A percentile compares a stretch with the other conserved stretches of the same genome.
These are phyloP conservation scores for Calycopis cecrops DNA, from an alignment of 1,140 invertebrate species.

Conservation along the genomic window DNA sequence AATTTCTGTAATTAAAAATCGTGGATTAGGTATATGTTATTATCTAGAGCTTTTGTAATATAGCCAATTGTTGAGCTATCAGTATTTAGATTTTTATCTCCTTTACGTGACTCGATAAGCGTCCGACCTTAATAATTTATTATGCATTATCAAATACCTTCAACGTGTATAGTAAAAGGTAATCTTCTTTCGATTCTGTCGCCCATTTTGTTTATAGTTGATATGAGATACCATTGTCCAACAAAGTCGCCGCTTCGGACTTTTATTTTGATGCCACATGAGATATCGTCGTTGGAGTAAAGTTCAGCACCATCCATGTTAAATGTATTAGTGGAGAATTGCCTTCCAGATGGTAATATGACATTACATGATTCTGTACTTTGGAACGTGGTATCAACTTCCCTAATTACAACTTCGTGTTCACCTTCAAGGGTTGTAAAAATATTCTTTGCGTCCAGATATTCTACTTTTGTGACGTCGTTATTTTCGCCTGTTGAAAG, in stretches of 20 bases:
- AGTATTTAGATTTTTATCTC: slow-evolving; percentile 28
- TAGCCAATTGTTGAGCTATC: slow-evolving; percentile 12
- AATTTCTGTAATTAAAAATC: slow-evolving; percentile 37
- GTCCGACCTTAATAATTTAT: slow-evolving; percentile 24
- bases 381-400: slow-evolving; percentile 16
- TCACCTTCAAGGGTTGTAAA: slow-evolving; percentile 28
- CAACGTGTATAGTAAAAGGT: slow-evolving; percentile 39
- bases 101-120: slow-evolving; percentile 41
- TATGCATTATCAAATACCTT: slow-evolving; percentile 39
- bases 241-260: slow-evolving; percentile 30
- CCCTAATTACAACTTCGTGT: slow-evolving; percentile 30
- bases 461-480: not conserved
- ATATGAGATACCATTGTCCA: slow-evolving; percentile 43
- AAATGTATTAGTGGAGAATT: slow-evolving; percentile 27
- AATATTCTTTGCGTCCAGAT: slow-evolving; percentile 8
- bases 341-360: slow-evolving; percentile 29
- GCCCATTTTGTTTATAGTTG: slow-evolving; percentile 25
- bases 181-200: slow-evolving; percentile 38
- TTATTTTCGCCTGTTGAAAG: not conserved
- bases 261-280: slow-evolving; percentile 36
- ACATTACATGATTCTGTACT: slow-evolving; percentile 34
- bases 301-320: slow-evolving; percentile 29
- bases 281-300: slow-evolving; percentile 16
- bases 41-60: slow-evolving; percentile 12
- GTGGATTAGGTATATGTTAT: not conserved